Base-by-base conservation (phyloP, 2,797 vertebrate genomes). In the Crotalus adamanteus region DNA sequence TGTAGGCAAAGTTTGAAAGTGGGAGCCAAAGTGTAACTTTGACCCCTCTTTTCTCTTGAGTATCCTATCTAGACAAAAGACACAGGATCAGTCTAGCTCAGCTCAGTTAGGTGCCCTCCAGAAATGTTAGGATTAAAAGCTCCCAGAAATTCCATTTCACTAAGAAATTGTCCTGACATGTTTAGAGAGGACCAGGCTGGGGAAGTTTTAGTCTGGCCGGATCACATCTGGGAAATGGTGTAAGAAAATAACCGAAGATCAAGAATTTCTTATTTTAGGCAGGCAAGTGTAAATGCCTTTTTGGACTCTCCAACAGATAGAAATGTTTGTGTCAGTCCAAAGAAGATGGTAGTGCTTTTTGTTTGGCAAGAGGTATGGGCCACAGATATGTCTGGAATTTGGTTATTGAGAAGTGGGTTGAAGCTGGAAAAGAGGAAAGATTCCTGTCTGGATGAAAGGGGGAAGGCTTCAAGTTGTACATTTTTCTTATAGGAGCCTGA, bases 391-490 rank as follows among this genome's bases (percentile, higher is more conserved):
- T 91, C 42, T 89, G 65, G 60, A 90, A 90, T 31, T 47, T 31
- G 31, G 63, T 94, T 87, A 90, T 90, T 85, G 85, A 88, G 88
- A 90, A 90, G 25, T 28, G 25, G 4, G 56, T 51, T 2, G 2
- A 3, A 88, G 26, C 6, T 18, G 2, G 25, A 69, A 11, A 92
- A 25, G 20, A 93, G 31, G 16, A 93, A 59, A 93, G 83, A 69
- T 56, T 90, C 28, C 37, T 37, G 59, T 88, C 1, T 16, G 11
- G 11, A 42, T 16, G 63, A 60, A 85, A 31, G 87, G 42, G 9
- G 2, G 61, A 91, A 89, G 7, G 47, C 90, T 87, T 86, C 20
- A 37, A 87, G 25, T 59, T 86, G 5, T 0, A 0, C 4, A 14
- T 86, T 94, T 94, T 89, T 78, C 90, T 92, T 31, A 6, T 0